phyloP scores from a whole-genome alignment of 1,140 invertebrate genomes.

The Odontomachus brunneus region DNA sequence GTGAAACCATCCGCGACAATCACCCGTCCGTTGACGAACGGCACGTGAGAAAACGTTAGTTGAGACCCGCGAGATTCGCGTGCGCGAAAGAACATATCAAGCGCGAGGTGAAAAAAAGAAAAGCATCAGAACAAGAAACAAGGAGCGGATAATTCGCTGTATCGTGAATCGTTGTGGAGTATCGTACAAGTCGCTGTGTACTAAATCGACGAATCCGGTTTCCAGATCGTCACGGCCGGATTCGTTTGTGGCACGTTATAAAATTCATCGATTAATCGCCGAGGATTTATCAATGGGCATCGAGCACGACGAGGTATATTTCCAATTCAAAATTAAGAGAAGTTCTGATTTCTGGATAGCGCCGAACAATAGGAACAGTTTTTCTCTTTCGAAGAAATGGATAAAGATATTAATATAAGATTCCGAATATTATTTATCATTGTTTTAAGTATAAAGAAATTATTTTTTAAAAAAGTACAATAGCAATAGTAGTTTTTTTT shows the following conservation, averaged over 20 bases:
- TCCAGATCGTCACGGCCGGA: conserved; percentile 2
- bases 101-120: not conserved
- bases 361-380: no score
- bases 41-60: not conserved
- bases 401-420: no score
- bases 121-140: not conserved
- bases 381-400: no score
- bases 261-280: not conserved
- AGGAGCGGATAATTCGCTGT: conserved; percentile 2
- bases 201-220: conserved; percentile 21
- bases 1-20: not conserved
- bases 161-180: not conserved
- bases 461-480: no score
- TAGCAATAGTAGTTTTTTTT: no score
- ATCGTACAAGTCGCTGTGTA: not conserved
- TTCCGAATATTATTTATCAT: no score
- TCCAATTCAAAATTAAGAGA: conserved; percentile 11
- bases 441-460: no score
- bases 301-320: not conserved
- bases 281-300: not conserved
- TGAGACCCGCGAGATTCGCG: not conserved
- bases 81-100: not conserved
- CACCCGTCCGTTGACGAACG: not conserved
- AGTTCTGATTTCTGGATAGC: no score
- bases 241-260: conserved; percentile 31